Evolutionary conservation across 2,888 invertebrate genomes (phyloP).

Genomic region (Drosophila birchii): DNA sequence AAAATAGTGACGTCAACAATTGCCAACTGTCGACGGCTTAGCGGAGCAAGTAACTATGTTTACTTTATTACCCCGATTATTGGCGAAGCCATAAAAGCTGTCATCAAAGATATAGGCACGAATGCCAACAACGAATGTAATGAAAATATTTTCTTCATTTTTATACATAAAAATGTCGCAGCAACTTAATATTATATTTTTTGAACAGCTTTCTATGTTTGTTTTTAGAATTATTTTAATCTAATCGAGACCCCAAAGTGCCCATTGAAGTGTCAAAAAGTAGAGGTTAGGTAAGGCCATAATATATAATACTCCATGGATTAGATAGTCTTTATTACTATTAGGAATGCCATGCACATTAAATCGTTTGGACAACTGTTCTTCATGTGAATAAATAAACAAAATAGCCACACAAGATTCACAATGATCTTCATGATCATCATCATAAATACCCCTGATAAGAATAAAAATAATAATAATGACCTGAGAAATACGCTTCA

Average conservation of each 20-base stretch:
- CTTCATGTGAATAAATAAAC: no score
- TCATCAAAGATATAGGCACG: constrained; percentile 13
- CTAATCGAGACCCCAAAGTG: constrained; percentile 31
- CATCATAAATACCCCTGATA: no score
- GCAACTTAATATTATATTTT: not conserved
- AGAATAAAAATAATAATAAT: no score
- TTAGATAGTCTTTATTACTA: constrained; percentile 2
- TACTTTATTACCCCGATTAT: constrained; percentile 24
- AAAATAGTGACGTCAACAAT: constrained; percentile 33
- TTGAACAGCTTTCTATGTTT: constrained; percentile 1
- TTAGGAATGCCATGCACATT: no score
- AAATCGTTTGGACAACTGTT: no score
- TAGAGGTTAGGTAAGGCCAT: constrained; percentile 9
- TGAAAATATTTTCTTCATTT: not conserved
- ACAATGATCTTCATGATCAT: no score
- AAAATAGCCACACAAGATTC: no score
- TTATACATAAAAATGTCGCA: not conserved
- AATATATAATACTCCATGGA: not conserved
- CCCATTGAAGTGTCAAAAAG: constrained; percentile 19
- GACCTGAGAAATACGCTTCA: no score
- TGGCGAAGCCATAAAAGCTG: constrained; percentile 32
- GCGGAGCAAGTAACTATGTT: constrained; percentile 26
- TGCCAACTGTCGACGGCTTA: constrained; percentile 8
- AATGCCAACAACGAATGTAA: constrained; percentile 8
- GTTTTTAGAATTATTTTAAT: constrained; percentile 32